A percentile compares a stretch with the other conserved stretches of the same genome.
These are phyloP conservation scores for Phenacoccus solenopsis DNA, from an alignment of 1,140 invertebrate species.

Conservation along the genomic window DNA sequence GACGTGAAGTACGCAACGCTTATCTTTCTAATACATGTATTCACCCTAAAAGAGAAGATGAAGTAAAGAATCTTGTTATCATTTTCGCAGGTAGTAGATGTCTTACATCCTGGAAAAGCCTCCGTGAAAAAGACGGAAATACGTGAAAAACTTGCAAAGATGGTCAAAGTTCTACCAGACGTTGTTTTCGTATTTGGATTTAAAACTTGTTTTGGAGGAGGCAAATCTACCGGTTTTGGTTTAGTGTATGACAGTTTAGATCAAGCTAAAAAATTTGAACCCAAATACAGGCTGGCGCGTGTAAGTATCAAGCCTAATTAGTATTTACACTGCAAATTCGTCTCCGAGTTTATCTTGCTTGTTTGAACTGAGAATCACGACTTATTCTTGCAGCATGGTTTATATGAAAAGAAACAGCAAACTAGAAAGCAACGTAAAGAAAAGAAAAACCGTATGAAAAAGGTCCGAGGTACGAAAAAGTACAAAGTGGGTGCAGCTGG, in stretches of 20 bases:
- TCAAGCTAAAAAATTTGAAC: constrained; percentile 98
- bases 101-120: constrained; percentile 87
- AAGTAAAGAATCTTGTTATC: no score
- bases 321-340: not conserved
- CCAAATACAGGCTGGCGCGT: constrained; percentile 84
- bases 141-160: constrained; percentile 88
- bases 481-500: constrained; percentile 86
- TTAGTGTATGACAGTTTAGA: constrained; percentile 96
- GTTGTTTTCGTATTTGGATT: constrained; percentile 97
- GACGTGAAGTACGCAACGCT: no score
- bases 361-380: not conserved
- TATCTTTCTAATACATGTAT: no score
- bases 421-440: constrained; percentile 98
- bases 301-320: constrained; percentile 30
- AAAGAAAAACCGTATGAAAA: constrained; percentile 99
- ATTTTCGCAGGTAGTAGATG: constrained; percentile 69
- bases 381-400: constrained; percentile 52
- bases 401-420: constrained; percentile 79
- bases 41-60: no score
- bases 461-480: constrained; percentile 96
- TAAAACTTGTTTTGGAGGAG: constrained; percentile 94
- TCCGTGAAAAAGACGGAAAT: constrained; percentile 96
- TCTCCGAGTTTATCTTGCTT: no score
- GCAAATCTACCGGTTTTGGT: constrained; percentile 94
- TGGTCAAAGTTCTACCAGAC: constrained; percentile 98